These are phyloP conservation scores for Agriopis aurantiaria DNA, from an alignment of 2,888 invertebrate genomes.

Conservation along the genomic window DNA sequence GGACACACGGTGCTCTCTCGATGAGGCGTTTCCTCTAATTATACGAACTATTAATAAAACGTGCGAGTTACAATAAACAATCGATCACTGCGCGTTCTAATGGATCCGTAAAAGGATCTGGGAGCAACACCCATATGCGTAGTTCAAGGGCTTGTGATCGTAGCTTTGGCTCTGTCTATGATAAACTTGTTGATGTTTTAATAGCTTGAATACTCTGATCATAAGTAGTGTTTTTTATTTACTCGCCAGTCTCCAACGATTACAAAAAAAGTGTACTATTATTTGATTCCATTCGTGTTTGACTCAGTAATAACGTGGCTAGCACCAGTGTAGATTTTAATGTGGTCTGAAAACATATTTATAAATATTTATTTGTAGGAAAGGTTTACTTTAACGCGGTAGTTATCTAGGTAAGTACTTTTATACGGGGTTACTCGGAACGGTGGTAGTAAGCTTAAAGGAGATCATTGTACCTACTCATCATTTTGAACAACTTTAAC, in stretches of 20 bases:
- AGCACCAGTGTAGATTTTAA: no score
- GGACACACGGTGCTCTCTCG: constrained; percentile 60
- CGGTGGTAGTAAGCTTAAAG: no score
- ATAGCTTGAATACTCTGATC: background rate
- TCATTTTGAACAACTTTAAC: no score
- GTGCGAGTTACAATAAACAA: constrained; percentile 66
- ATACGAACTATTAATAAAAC: constrained; percentile 82
- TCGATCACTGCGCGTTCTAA: constrained; percentile 69
- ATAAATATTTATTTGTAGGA: background rate
- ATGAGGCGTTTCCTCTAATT: constrained; percentile 85
- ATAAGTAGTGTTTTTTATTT: background rate
- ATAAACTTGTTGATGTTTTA: constrained; percentile 40
- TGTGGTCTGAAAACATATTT: background rate
- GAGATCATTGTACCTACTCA: no score
- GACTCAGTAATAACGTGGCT: no score
- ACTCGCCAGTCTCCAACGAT: background rate
- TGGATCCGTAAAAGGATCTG: constrained; percentile 60
- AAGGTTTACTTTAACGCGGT: background rate
- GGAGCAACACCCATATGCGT: constrained; percentile 50
- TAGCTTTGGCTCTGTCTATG: constrained; percentile 36
- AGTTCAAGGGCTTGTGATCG: constrained; percentile 46
- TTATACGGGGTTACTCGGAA: no score
- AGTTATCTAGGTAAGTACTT: background rate
- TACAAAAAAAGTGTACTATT: no score
- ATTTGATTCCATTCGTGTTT: no score